Evolutionary conservation across 2,797 vertebrate species (phyloP), one percentile per base, ranked within the genome.

Genomic region (Squalus acanthias): DNA sequence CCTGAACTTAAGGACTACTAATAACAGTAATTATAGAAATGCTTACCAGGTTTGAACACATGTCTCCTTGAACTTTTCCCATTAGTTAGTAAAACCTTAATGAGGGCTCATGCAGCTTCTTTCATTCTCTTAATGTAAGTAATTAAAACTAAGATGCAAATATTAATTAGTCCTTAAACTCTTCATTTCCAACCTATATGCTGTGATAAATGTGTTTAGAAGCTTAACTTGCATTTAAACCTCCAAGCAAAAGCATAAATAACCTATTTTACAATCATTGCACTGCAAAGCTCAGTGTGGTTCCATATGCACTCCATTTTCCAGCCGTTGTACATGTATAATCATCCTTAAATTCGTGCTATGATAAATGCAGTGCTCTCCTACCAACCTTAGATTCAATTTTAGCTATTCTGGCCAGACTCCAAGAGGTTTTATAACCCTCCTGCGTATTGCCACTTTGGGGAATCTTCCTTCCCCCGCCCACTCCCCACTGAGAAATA

Each of bases 21-120:
- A 10, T 60, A 65, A 92, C 60, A 92, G 60, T 65, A 92, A 92
- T 92, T 92, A 92, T 33, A n/a, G 57, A 60, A n/a, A 92, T 65
- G 50, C 50, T 53, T 88, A 26, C 9, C 50, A 88, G 46, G n/a
- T 76, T 76, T 33, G 9, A 76, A 76, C 33, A 17, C 39, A 20
- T 85, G 39, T 39, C 79, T 85, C 39, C 79, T 46, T 85, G 39
- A 63, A 65, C 50, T 65, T 65, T 65, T 92, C 24, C 60, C 63
- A 57, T 65, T 92, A 92, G 63, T n/a, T 65, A n/a, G 57, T 65
- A n/a, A 39, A 89, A 33, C 89, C 60, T 17, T n/a, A 63, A 91
- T 91, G 13, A 65, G 89, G 29, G 10, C 13, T 65, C 57, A 22
- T 87, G 15, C 29, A 33, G 29, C 89, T 92, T 63, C 60, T 65